phyloP scores from a whole-genome alignment of 30 jellyfish, hydroid and myxozoan species.

The Calvadosia cruxmelitensis region DNA sequence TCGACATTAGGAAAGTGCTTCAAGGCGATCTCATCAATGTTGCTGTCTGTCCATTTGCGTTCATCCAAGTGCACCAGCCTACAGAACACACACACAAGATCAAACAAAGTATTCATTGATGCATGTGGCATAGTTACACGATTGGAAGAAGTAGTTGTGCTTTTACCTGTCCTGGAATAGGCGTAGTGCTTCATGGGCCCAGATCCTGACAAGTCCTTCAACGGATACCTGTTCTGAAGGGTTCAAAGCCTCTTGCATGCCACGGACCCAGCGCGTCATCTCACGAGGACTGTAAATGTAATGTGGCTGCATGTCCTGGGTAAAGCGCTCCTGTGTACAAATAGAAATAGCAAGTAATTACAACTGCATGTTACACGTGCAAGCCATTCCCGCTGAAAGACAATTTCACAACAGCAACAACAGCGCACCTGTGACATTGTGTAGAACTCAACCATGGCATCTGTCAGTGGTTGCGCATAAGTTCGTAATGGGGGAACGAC shows the following conservation, averaged over 20 bases:
- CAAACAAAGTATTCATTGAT: too few species aligned
- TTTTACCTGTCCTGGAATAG: constrained; percentile 96
- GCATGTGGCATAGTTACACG: too few species aligned
- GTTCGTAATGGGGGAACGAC: constrained; percentile 82
- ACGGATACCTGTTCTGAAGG: constrained; percentile 71
- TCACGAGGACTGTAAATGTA: constrained; percentile 99
- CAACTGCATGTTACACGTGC: too few species aligned
- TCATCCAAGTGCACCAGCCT: constrained; percentile 85
- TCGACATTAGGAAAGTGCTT: constrained; percentile 92
- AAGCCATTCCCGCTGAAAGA: too few species aligned
- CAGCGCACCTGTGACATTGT: constrained; percentile 76
- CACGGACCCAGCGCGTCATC: constrained; percentile 98
- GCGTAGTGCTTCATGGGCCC: constrained; percentile 99
- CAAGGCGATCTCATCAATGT: constrained; percentile 76
- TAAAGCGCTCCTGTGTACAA: constrained; percentile 34
- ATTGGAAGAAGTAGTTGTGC: not conserved
- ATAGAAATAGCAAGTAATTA: too few species aligned
- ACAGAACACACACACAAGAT: not conserved
- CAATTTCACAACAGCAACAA: not conserved
- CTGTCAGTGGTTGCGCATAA: constrained; percentile 94
- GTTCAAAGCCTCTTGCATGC: constrained; percentile 81
- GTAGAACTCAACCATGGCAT: constrained; percentile 97
- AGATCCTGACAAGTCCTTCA: constrained; percentile 88
- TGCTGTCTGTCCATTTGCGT: constrained; percentile 80
- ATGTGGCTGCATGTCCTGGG: constrained; percentile 99